A percentile compares a stretch with the other conserved stretches of the same genome.
Evolutionary conservation across 64 coral and sea anemone species (phyloP).

Genomic region (Actinia tenebrosa): DNA sequence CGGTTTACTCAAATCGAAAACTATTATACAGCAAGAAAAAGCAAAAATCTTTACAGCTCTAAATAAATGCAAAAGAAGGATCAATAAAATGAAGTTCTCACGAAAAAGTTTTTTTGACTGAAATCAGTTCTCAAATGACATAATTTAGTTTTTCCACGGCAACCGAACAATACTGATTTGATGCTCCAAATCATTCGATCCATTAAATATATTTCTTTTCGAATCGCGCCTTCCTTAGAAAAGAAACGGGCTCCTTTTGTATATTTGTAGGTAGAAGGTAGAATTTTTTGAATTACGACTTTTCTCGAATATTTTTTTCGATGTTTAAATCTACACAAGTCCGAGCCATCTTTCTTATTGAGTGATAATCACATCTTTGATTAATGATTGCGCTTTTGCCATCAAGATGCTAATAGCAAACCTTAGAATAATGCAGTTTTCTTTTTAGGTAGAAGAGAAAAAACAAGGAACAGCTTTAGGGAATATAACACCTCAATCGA

Average conservation of each 20-base stretch:
- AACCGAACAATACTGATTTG: neutral
- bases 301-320: neutral
- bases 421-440: neutral
- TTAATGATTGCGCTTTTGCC: slow-evolving; percentile 14
- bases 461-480: neutral
- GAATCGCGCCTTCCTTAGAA: neutral
- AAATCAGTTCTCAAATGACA: neutral
- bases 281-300: neutral
- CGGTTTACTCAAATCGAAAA: neutral
- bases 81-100: neutral
- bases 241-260: neutral
- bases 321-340: neutral
- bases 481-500: slow-evolving; percentile 6
- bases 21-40: too few relatives aligned
- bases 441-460: neutral
- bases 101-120: neutral
- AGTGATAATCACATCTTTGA: slow-evolving; percentile 1
- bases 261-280: neutral
- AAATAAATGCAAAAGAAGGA: neutral
- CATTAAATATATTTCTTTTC: slow-evolving; percentile 5
- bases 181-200: neutral
- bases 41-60: too few relatives aligned
- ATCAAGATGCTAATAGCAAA: neutral
- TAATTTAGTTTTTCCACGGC: neutral
- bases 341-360: neutral